These are phyloP conservation scores for Eilema depressum DNA, from an alignment of 2,888 invertebrate species.

Conservation along the genomic window DNA sequence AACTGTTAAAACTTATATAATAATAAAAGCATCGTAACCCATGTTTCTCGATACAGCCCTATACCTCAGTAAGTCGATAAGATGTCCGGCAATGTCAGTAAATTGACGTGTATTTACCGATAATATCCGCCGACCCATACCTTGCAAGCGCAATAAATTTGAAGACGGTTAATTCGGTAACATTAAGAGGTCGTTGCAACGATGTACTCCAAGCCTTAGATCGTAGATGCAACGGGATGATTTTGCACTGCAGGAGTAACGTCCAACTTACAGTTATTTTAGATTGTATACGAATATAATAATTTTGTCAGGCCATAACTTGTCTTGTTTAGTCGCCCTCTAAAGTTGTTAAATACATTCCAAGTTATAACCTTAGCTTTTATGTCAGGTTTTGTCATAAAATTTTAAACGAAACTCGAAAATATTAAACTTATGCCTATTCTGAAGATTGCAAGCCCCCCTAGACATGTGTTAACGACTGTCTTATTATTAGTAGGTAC, in stretches of 20 bases:
- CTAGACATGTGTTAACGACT: too few relatives aligned
- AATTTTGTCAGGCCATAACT: constrained; percentile 6
- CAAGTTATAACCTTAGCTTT: not conserved
- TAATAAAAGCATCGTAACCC: constrained; percentile 3
- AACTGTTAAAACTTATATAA: not conserved
- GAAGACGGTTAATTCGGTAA: constrained; percentile 69
- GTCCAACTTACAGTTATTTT: constrained; percentile 18
- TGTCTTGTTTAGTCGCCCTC: not conserved
- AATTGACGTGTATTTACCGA: constrained; percentile 73
- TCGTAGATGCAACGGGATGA: constrained; percentile 22
- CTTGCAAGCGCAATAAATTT: constrained; percentile 69
- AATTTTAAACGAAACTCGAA: too few relatives aligned
- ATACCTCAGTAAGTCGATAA: constrained; percentile 49
- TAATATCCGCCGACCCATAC: constrained; percentile 66
- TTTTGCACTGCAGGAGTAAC: constrained; percentile 14
- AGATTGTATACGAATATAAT: constrained; percentile 15
- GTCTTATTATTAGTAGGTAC: too few relatives aligned
- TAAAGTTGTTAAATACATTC: not conserved
- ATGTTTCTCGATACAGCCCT: constrained; percentile 24
- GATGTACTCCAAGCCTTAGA: constrained; percentile 51
- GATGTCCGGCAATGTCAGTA: constrained; percentile 63
- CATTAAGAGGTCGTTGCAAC: constrained; percentile 63
- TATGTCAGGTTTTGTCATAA: not conserved
- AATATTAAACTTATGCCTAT: too few relatives aligned
- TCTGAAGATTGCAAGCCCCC: too few relatives aligned